Percentiles rank a stretch among this genome's conserved stretches.
These are phyloP conservation scores for Serinus canaria DNA, from an alignment of 2,113 vertebrate genomes.

Conservation along the genomic window DNA sequence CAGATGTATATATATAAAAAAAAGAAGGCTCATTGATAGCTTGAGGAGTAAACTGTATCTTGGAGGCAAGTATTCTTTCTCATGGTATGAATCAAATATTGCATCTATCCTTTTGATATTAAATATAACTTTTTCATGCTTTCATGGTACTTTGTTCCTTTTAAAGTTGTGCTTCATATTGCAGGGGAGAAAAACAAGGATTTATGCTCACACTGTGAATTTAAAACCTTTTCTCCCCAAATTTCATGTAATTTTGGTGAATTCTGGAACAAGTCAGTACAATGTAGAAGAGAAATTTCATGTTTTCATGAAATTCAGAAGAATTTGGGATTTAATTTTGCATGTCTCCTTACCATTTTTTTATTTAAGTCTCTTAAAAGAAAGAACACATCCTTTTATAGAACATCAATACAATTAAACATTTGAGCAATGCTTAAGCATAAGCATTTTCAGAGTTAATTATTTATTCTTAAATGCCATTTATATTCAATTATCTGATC, in stretches of 20 bases:
- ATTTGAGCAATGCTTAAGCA: neutral
- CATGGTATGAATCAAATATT: neutral
- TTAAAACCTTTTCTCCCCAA: neutral
- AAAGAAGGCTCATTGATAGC: neutral
- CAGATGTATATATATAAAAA: neutral
- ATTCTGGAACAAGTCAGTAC: neutral
- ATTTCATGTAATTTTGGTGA: neutral
- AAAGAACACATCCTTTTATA: neutral
- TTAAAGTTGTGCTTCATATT: neutral
- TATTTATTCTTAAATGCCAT: neutral
- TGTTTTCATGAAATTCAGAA: neutral
- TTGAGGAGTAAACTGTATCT: neutral
- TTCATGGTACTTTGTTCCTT: neutral
- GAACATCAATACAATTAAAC: neutral
- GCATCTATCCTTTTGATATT: neutral
- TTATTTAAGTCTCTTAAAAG: neutral
- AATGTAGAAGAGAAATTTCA: neutral
- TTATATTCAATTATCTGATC: neutral
- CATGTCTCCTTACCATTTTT: neutral
- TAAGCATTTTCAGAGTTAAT: neutral
- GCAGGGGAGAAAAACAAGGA: rapidly evolving
- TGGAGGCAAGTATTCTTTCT: neutral
- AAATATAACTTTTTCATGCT: neutral
- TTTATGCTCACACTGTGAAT: neutral
- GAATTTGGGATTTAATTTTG: neutral